Conservation (phyloP, 2,113 vertebrate genomes). For the Protobothrops mucrosquamatus region DNA sequence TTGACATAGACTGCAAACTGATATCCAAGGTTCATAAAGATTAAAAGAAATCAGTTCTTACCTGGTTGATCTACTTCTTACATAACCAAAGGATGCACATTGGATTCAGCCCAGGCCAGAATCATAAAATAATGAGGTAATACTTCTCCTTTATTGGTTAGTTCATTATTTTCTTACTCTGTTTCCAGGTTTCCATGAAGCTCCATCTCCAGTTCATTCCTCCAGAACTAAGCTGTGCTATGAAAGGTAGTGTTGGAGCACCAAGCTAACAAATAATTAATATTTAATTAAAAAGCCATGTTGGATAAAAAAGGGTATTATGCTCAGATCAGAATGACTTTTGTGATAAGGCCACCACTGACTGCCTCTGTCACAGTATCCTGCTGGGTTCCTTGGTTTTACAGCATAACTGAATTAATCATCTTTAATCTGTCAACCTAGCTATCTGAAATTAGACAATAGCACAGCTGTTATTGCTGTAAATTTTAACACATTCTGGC, state of each 20-base stretch:
- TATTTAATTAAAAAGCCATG: neutral
- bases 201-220: neutral
- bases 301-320: neutral
- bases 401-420: neutral
- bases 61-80: neutral
- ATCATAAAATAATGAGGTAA: neutral
- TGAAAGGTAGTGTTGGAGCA: neutral
- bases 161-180: neutral
- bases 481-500: neutral
- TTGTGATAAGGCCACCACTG: neutral
- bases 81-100: neutral
- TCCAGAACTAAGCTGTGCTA: neutral
- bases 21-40: neutral
- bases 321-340: neutral
- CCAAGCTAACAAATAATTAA: neutral
- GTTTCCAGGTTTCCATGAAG: neutral
- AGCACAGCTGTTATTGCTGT: neutral
- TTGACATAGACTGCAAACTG: neutral
- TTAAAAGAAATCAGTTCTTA: neutral
- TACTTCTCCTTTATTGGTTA: neutral
- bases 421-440: neutral
- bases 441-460: neutral
- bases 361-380: neutral
- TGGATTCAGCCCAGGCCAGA: neutral
- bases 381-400: neutral